Base-by-base conservation (phyloP, 2,113 vertebrate genomes). In the Acanthisitta chloris region DNA sequence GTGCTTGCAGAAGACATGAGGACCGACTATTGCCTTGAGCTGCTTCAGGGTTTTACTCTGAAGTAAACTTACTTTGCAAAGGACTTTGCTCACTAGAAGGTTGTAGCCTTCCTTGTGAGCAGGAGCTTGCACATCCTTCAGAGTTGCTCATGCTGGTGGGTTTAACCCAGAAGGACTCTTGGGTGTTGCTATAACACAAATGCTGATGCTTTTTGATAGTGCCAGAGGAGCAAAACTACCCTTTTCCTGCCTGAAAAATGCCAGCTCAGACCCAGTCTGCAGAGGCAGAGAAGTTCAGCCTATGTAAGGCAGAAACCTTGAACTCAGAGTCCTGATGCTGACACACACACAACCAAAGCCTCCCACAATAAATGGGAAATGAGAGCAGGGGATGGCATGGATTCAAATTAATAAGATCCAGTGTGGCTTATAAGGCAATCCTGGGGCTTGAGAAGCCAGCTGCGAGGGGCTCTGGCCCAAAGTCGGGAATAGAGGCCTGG, bases 51-150 rank as follows among this genome's bases (percentile, higher is more conserved):
- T n/a, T n/a, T n/a, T n/a, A n/a, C n/a, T n/a, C n/a, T n/a, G n/a
- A n/a, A 20, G 11, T 17, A 46, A 58, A 64, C n/a, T n/a, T n/a
- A n/a, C n/a, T n/a, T n/a, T 2, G 6, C 0, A 4, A 77, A 90
- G 55, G 70, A 43, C 62, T 83, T 70, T 4, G 14, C 9, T 24
- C 20, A 14, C 34, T 46, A 14, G 52, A 69, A 74, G 51, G 26
- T 23, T 36, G 36, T 6, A 62, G 54, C 55, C 73, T 70, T 48
- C 24, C 52, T 42, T 1, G 1, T 64, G 59, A 86, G 46, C 42
- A n/a, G 73, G 25, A 76, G 28, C 29, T 31, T 6, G 28, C 0
- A 0, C 2, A n/a, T 5, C 65, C 46, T 62, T 70, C 2, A 0
- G 57, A 55, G 43, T 4, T 1, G 0, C 42, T 70, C 14, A 0